Conservation (phyloP, 2,113 vertebrate species). For the Kryptolebias marmoratus region DNA sequence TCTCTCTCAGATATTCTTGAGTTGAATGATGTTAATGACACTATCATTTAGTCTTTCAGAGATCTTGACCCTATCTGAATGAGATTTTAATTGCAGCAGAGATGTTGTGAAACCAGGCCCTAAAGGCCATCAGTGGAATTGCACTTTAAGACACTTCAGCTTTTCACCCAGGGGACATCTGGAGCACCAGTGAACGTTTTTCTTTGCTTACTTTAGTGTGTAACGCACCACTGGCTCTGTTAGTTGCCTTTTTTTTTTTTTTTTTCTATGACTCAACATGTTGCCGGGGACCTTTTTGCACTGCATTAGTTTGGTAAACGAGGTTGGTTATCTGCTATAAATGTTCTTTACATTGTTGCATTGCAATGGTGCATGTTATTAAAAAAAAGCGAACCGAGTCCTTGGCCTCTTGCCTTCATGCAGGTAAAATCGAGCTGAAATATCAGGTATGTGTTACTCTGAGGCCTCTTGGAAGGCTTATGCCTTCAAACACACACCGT, state of each 20-base stretch:
- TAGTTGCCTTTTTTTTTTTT: background rate
- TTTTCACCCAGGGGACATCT: background rate
- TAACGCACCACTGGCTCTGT: background rate
- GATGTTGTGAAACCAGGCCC: too few species aligned
- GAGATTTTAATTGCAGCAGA: too few species aligned
- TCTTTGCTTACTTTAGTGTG: background rate
- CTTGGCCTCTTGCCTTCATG: constrained; percentile 20
- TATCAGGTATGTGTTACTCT: constrained; percentile 18
- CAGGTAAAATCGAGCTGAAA: constrained; percentile 33
- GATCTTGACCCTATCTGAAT: too few species aligned
- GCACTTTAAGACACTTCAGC: too few species aligned
- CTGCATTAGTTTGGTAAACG: background rate
- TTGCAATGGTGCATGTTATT: background rate
- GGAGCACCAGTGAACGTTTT: too few species aligned
- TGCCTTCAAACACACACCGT: constrained; percentile 36
- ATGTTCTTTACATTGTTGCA: background rate
- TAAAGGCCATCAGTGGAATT: too few species aligned
- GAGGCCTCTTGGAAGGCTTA: constrained; percentile 31
- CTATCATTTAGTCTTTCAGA: too few species aligned
- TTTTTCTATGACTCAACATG: background rate
- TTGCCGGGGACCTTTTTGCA: background rate
- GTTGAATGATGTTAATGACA: background rate
- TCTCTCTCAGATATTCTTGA: background rate
- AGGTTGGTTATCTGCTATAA: background rate
- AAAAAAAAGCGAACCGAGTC: background rate